Base-by-base conservation (phyloP, 64 coral and sea anemone genomes). In the Stichodactyla helianthus region DNA sequence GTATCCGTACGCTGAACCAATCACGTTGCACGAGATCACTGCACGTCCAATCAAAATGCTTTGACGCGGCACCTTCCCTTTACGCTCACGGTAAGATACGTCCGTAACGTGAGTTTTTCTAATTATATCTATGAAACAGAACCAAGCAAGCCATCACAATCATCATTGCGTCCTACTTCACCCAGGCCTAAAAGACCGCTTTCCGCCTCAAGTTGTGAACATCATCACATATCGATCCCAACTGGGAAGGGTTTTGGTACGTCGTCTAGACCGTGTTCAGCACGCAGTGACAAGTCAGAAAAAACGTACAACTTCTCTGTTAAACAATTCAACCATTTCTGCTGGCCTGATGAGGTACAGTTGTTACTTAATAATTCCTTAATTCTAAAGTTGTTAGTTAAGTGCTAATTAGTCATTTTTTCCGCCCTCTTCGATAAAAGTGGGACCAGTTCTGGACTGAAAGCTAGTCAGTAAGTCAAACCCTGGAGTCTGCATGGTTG, bases 231-330 rank as follows among this genome's bases (percentile, higher is more conserved):
- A 25, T 83, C 84, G 44, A 91, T 91, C 53, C 84, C 90, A 9
- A 87, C 79, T 5, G 84, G 35, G 3, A 84, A 58, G 7, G 83
- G 83, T 17, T 58, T 58, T 58, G 59, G 90, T 13, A 79, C 65
- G 17, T 71, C 89, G 11, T 91, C 90, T 60, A 91, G 93, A 58
- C 93, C 93, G 19, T 90, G 87, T 10, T 94, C 93, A 64, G 93
- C 93, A 7, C 77, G 85, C 11, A 89, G 93, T 64, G 55, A 51
- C 8, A 71, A 50, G 17, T 84, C 86, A 11, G 50, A 87, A 16
- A 89, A 83, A 20, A 77, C 60, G n/a, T 26, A 68, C 54, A 90
- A 87, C 27, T 94, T 94, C 78, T 87, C 92, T 55, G 92, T 90
- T 16, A 90, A 86, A 79, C 31, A 84, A 27, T 94, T 94, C 51